phyloP scores from a whole-genome alignment of 92 coral and sea anemone genomes.

The Isaurus tuberculatus region DNA sequence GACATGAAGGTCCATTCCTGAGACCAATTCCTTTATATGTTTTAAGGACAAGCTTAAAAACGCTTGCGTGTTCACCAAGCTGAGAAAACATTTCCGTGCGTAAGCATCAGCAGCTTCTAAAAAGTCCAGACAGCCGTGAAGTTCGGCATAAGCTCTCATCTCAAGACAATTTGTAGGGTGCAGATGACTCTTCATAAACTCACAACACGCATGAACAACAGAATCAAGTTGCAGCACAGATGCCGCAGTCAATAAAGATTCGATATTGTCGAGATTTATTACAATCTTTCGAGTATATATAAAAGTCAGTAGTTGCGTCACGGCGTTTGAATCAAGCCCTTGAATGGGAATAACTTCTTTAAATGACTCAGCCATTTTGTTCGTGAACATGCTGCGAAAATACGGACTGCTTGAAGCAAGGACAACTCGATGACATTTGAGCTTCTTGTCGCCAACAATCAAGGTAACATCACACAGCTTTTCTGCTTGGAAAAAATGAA shows the following conservation, averaged over 20 bases:
- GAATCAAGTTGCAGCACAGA: slow-evolving; percentile 90
- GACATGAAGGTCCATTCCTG: slow-evolving; percentile 80
- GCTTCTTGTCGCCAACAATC: slow-evolving; percentile 80
- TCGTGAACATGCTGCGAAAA: slow-evolving; percentile 97
- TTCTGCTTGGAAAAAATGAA: slow-evolving; percentile 78
- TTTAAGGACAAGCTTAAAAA: slow-evolving; percentile 82
- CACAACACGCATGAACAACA: slow-evolving; percentile 95
- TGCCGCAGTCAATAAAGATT: slow-evolving; percentile 88
- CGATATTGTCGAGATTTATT: slow-evolving; percentile 87
- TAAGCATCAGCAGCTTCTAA: slow-evolving; percentile 83
- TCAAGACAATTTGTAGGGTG: slow-evolving; percentile 92
- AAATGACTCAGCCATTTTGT: slow-evolving; percentile 85
- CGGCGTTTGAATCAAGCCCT: slow-evolving; percentile 91
- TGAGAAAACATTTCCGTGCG: slow-evolving; percentile 75
- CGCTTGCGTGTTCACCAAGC: slow-evolving; percentile 75
- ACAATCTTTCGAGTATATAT: slow-evolving; percentile 90
- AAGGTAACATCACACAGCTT: slow-evolving; percentile 92
- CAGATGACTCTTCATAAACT: slow-evolving; percentile 90
- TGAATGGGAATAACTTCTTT: slow-evolving; percentile 82
- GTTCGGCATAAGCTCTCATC: slow-evolving; percentile 93
- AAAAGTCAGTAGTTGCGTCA: slow-evolving; percentile 77
- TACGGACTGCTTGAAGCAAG: slow-evolving; percentile 94
- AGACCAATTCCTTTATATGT: slow-evolving; percentile 76
- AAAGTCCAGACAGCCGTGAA: slow-evolving; percentile 88
- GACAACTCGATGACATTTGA: slow-evolving; percentile 92